Base-by-base conservation (phyloP, 2,113 vertebrate species). In the Verasper variegatus region DNA sequence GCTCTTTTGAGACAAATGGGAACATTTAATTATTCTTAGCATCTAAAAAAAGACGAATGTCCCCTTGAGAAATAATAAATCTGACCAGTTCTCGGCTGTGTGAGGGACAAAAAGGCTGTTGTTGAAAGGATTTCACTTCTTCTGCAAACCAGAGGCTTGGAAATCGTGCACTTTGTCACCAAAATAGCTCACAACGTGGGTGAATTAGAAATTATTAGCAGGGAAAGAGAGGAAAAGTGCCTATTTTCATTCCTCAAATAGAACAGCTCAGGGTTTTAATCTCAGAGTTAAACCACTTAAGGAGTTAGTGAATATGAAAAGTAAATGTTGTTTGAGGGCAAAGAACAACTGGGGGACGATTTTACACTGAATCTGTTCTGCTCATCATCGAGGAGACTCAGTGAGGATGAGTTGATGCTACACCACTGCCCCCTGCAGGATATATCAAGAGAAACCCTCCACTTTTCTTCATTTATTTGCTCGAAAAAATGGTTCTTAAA, bases 341-440 rank as follows among this genome's bases (percentile, higher is more conserved):
- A 75, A 73, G 60, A 27, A 13, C 6, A 61, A 76, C 62, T 69
- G 63, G 21, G 47, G 45, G 55, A 77, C 52, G 60, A 14, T 70
- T 68, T 77, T 14, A 52, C 15, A 26, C 24, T 54, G 6, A 66
- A 21, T 51, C 21, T 68, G 27, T 27, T 62, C 1, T 0, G 14
- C 23, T 54, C 31, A 31, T 73, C 17, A 23, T 17, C 45, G 49
- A 31, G 6, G 31, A 23, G 31, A 37, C 20, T 49, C 17, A 42
- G 1, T 15, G 23, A 14, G 23, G 15, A 54, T 21, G 23, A 18
- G 37, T 72, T 71, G 12, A 68, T 73, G 67, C 20, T 24, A 11
- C 89, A 74, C 24, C 26, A 73, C 85, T 88, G 89, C 84, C 85
- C 81, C 51, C 91, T 89, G 83, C 71, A 70, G 91, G 83, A 74